phyloP scores from a whole-genome alignment of 2,888 invertebrate genomes.

The Thyatira batis region DNA sequence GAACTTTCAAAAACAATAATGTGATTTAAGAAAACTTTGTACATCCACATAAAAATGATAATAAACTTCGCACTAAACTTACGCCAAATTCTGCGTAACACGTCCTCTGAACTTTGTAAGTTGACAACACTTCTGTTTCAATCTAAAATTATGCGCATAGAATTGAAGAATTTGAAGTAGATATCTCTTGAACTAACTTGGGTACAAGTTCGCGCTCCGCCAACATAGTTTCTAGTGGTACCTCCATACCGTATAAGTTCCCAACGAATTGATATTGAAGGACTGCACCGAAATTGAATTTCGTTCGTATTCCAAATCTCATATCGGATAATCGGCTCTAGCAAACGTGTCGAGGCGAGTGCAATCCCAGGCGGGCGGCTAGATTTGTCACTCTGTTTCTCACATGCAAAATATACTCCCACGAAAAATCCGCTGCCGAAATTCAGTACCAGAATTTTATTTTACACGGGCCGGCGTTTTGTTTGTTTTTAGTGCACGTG shows the following conservation, averaged over 20 bases:
- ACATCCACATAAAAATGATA: too few species aligned
- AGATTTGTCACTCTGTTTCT: constrained; percentile 35
- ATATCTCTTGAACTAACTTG: not conserved
- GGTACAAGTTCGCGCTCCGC: constrained; percentile 6
- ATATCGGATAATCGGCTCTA: constrained; percentile 69
- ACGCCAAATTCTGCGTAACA: too few species aligned
- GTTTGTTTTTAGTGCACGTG: not conserved
- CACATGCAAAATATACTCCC: not conserved
- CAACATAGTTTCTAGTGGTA: constrained; percentile 14
- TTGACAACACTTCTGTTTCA: too few species aligned
- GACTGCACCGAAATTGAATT: constrained; percentile 64
- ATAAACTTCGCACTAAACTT: too few species aligned
- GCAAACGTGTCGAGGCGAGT: constrained; percentile 45
- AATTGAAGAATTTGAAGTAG: not conserved
- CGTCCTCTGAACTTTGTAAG: too few species aligned
- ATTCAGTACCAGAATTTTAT: not conserved
- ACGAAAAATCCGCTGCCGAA: not conserved
- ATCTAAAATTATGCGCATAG: not conserved
- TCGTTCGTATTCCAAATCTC: constrained; percentile 55
- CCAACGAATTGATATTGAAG: constrained; percentile 43
- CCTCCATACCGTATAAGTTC: constrained; percentile 13
- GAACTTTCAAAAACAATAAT: too few species aligned
- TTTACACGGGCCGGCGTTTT: too few species aligned
- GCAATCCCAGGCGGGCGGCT: constrained; percentile 45
- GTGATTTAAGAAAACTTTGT: too few species aligned